Conservation (phyloP, 1,140 invertebrate species). For the Drosophila serrata region DNA sequence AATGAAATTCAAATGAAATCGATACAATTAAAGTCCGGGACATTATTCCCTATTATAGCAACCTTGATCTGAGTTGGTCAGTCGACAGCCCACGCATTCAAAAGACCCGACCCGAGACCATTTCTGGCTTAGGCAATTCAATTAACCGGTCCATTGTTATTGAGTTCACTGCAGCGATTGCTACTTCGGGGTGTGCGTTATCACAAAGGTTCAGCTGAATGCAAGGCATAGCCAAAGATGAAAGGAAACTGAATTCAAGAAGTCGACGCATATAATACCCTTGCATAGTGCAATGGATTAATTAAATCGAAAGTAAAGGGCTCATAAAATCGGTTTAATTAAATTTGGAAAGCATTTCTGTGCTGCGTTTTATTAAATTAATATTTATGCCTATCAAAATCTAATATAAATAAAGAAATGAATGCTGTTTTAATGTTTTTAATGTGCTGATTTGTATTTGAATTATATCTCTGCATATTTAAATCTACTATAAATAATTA, state of each 20-base stretch:
- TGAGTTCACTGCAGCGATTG: slow-evolving; percentile 16
- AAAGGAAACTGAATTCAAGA: not conserved
- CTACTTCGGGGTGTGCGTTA: slow-evolving; percentile 42
- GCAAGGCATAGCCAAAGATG: slow-evolving; percentile 12
- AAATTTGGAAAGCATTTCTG: too few relatives aligned
- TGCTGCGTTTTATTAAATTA: too few relatives aligned
- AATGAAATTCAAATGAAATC: slow-evolving; percentile 55
- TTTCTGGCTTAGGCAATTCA: slow-evolving; percentile 58
- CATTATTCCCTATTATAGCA: slow-evolving; percentile 37
- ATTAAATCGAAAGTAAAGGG: too few relatives aligned
- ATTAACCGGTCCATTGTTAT: slow-evolving; percentile 73
- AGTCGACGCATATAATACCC: not conserved
- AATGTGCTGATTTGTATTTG: too few relatives aligned
- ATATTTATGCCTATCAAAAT: too few relatives aligned
- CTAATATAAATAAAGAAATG: too few relatives aligned
- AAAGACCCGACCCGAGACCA: slow-evolving; percentile 47
- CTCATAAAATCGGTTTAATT: too few relatives aligned
- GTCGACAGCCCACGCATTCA: slow-evolving; percentile 60
- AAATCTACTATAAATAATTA: too few relatives aligned
- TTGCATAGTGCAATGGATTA: too few relatives aligned
- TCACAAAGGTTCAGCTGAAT: slow-evolving; percentile 41
- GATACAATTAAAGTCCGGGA: slow-evolving; percentile 69
- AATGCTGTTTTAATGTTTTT: too few relatives aligned
- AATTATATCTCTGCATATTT: too few relatives aligned
- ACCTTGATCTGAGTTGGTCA: slow-evolving; percentile 51